Evolutionary conservation across 2,113 vertebrate genomes (phyloP).

Genomic region (Rhabdomys dilectus): DNA sequence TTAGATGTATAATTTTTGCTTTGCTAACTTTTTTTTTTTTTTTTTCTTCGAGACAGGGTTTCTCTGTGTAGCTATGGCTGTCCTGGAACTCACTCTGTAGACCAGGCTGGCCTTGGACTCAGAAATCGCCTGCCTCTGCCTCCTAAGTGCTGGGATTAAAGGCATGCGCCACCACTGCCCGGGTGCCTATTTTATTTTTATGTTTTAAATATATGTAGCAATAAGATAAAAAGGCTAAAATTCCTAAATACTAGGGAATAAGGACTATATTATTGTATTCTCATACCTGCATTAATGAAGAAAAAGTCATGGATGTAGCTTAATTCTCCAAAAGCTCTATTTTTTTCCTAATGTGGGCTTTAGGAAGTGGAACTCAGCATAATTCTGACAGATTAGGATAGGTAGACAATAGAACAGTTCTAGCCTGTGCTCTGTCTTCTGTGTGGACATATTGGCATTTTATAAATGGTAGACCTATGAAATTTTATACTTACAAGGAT

Average conservation of each 20-base stretch:
- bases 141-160: no score
- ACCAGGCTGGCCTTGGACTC: no score
- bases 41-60: no score
- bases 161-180: no score
- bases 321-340: not conserved
- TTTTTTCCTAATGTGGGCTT: constrained; percentile 31
- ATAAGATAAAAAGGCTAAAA: constrained; percentile 57
- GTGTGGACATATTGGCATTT: constrained; percentile 25
- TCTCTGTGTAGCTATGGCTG: no score
- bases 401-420: constrained; percentile 40
- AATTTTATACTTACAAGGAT: constrained; percentile 45
- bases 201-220: constrained; percentile 7
- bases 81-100: no score
- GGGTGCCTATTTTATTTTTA: constrained; percentile 61
- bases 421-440: not conserved
- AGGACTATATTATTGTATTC: not conserved
- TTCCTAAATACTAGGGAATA: constrained; percentile 21
- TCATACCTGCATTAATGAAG: constrained; percentile 4
- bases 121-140: no score
- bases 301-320: not conserved
- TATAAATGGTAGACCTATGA: not conserved
- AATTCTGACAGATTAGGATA: constrained; percentile 44
- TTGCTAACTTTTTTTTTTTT: not conserved
- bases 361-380: constrained; percentile 52
- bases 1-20: constrained; percentile 62